Conservation (phyloP, 2,888 invertebrate genomes). For the Nemotelus nigrinus region DNA sequence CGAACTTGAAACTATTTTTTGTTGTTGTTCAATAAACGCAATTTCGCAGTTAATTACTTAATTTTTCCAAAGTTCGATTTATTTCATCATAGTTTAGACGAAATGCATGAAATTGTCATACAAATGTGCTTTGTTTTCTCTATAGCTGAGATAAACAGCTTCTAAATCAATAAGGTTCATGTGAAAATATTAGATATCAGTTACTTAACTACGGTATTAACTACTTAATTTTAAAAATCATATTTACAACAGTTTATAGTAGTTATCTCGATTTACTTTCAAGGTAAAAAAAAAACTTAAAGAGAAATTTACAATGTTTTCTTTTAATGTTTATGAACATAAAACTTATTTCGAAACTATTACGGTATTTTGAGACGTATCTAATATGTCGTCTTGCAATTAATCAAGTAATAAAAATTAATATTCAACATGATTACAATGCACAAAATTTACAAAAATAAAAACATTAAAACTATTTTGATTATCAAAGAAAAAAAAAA, state of each 20-base stretch:
- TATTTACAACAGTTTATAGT: slow-evolving; percentile 4
- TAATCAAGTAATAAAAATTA: not conserved
- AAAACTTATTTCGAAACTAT: not conserved
- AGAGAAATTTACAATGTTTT: no score
- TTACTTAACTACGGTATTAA: slow-evolving; percentile 11
- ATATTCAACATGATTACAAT: no score
- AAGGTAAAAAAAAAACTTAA: no score
- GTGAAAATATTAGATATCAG: not conserved
- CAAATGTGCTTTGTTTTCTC: not conserved
- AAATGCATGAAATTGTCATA: no score
- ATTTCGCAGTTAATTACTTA: no score
- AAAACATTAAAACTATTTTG: slow-evolving; percentile 9
- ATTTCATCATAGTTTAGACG: not conserved
- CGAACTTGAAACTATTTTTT: not conserved
- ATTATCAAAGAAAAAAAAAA: slow-evolving; percentile 21
- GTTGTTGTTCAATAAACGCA: not conserved
- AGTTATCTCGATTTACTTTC: no score
- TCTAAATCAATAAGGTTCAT: not conserved
- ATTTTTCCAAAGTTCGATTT: not conserved
- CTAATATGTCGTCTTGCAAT: slow-evolving; percentile 1
- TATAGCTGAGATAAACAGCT: not conserved
- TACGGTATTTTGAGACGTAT: slow-evolving; percentile 2
- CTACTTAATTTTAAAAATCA: slow-evolving; percentile 9
- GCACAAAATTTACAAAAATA: not conserved
- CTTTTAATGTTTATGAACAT: not conserved